Evolutionary conservation across 2,888 invertebrate species (phyloP).

Genomic region (Xestia sexstrigata): DNA sequence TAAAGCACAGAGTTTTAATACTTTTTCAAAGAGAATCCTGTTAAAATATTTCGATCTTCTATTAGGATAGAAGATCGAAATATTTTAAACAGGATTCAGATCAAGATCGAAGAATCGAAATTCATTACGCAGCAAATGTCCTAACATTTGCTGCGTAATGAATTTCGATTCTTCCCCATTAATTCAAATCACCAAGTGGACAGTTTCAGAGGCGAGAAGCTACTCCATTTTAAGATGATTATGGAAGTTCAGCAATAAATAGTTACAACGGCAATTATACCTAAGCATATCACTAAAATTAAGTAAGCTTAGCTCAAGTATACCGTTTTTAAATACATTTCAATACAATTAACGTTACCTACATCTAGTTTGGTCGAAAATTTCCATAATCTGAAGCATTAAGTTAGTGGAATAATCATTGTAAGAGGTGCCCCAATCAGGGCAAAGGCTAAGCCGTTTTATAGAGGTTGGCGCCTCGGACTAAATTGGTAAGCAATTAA

Average conservation of each 20-base stretch:
- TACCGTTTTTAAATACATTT: constrained; percentile 15
- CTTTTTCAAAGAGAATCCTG: background rate
- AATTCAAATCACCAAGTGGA: background rate
- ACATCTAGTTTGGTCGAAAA: constrained; percentile 33
- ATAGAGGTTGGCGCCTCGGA: constrained; percentile 62
- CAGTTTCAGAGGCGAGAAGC: background rate
- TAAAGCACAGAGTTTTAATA: background rate
- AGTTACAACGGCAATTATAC: constrained; percentile 13
- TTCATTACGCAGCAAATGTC: too few relatives aligned
- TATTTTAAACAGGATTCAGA: too few relatives aligned
- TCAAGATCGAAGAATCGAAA: too few relatives aligned
- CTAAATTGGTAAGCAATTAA: constrained; percentile 62
- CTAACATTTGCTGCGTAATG: background rate
- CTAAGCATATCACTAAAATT: constrained; percentile 33
- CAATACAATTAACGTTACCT: constrained; percentile 45
- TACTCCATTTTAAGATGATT: constrained; percentile 29
- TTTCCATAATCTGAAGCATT: constrained; percentile 54
- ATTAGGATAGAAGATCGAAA: too few relatives aligned
- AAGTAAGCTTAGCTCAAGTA: constrained; percentile 21
- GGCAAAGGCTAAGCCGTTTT: constrained; percentile 62
- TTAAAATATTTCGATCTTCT: background rate
- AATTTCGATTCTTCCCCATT: background rate
- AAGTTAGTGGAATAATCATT: constrained; percentile 62
- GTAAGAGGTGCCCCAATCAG: constrained; percentile 63
- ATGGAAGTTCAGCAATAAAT: constrained; percentile 30